These are phyloP conservation scores for Cataglyphis altisquamis DNA, from an alignment of 2,888 invertebrate species.

Conservation along the genomic window DNA sequence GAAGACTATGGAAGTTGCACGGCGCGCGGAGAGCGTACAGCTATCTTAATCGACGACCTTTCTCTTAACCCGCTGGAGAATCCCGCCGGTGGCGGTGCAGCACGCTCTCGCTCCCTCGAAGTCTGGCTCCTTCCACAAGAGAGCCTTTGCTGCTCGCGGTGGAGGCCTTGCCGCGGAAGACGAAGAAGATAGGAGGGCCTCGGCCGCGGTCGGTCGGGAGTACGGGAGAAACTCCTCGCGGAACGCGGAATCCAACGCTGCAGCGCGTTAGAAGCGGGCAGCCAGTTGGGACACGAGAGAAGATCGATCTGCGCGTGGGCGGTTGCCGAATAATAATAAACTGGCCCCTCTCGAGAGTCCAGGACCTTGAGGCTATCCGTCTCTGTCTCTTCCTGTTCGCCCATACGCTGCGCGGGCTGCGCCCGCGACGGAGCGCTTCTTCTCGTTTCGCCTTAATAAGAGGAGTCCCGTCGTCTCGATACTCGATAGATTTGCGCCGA, in stretches of 20 bases:
- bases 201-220: conserved; percentile 6
- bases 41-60: conserved; percentile 83
- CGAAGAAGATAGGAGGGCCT: conserved; percentile 58
- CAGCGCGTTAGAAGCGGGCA: conserved; percentile 60
- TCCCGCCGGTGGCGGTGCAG: conserved; percentile 67
- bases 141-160: conserved; percentile 34
- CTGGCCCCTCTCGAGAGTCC: conserved; percentile 68
- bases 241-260: conserved; percentile 71
- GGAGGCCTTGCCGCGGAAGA: conserved; percentile 57
- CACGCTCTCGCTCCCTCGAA: conserved; percentile 69
- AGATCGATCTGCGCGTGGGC: conserved; percentile 80
- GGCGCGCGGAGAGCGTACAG: conserved; percentile 73
- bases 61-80: conserved; percentile 78
- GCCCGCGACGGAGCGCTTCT: conserved; percentile 45
- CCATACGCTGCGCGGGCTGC: conserved; percentile 51
- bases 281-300: conserved; percentile 66
- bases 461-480: not conserved
- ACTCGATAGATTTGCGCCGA: not conserved
- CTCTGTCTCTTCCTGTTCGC: conserved; percentile 59
- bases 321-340: conserved; percentile 83
- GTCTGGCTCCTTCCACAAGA: conserved; percentile 44
- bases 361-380: conserved; percentile 57
- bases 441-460: conserved; percentile 29
- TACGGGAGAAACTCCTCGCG: conserved; percentile 52
- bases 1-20: conserved; percentile 63